phyloP scores from a whole-genome alignment of 2,888 invertebrate genomes.

The Aspidiotus rigidus region DNA sequence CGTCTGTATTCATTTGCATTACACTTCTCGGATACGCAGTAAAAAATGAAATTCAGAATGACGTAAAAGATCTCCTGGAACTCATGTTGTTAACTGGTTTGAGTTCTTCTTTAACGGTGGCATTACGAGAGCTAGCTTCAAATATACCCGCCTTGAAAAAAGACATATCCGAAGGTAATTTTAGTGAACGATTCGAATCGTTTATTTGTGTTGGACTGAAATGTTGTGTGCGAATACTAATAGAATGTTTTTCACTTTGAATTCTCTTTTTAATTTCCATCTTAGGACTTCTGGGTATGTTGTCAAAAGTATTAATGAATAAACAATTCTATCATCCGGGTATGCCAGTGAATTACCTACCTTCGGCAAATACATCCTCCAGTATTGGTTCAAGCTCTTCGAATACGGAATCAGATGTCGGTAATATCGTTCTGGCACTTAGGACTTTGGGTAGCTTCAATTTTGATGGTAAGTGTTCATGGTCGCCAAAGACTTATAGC shows the following conservation, averaged over 20 bases:
- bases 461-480: constrained; percentile 58
- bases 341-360: constrained; percentile 43
- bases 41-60: constrained; percentile 62
- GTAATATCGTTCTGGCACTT: constrained; percentile 80
- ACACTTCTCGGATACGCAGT: constrained; percentile 83
- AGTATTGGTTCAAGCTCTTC: constrained; percentile 3
- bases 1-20: constrained; percentile 86
- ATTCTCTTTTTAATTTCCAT: constrained; percentile 15
- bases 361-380: constrained; percentile 28
- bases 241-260: neutral
- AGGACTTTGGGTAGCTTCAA: constrained; percentile 80
- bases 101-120: constrained; percentile 80
- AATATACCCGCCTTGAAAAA: constrained; percentile 77
- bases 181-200: neutral
- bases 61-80: constrained; percentile 75
- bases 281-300: constrained; percentile 68
- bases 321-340: constrained; percentile 74
- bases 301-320: constrained; percentile 83
- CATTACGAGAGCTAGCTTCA: constrained; percentile 78
- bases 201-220: neutral
- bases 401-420: constrained; percentile 60
- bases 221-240: neutral
- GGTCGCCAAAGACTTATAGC: too few species aligned
- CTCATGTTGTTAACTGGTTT: constrained; percentile 88
- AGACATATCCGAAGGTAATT: constrained; percentile 71